Percentiles rank a stretch among this genome's conserved stretches.
Conservation (phyloP, 2,888 invertebrate genomes). For the Cataglyphis cursor region DNA sequence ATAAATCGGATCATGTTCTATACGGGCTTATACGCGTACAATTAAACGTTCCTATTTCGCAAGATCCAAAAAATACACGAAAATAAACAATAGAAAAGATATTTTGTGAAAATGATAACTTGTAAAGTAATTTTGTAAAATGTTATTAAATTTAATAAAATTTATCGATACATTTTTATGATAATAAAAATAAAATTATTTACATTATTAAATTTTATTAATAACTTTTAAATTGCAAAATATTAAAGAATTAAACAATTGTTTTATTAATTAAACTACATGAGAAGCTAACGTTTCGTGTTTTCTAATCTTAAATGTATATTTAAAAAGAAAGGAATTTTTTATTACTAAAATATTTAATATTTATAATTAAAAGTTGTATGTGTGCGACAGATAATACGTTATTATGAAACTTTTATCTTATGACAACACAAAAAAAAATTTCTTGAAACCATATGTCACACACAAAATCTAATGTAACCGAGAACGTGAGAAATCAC, state of each 20-base stretch:
- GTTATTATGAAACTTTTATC: not conserved
- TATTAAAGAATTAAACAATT: not conserved
- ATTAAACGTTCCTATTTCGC: constrained; percentile 47
- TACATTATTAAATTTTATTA: not conserved
- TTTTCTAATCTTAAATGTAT: not conserved
- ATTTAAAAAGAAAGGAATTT: not conserved
- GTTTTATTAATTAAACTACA: not conserved
- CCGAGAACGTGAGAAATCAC: not conserved
- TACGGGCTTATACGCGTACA: constrained; percentile 41
- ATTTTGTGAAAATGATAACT: not conserved
- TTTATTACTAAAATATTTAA: not conserved
- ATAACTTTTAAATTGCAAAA: not conserved
- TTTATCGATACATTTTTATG: not conserved
- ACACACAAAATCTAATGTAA: not conserved
- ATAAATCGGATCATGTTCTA: constrained; percentile 68
- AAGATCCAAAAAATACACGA: constrained; percentile 25
- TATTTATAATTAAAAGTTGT: not conserved
- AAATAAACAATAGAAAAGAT: constrained; percentile 7
- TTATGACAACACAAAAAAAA: not conserved
- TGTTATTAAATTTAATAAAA: not conserved
- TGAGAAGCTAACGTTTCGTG: not conserved
- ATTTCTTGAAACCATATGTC: not conserved
- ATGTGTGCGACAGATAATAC: not conserved
- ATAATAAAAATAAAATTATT: not conserved
- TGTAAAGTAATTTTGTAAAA: not conserved